Evolutionary conservation across 2,888 invertebrate genomes (phyloP), one percentile per base, ranked within the genome.

Genomic region (Ptilodon capucinus): DNA sequence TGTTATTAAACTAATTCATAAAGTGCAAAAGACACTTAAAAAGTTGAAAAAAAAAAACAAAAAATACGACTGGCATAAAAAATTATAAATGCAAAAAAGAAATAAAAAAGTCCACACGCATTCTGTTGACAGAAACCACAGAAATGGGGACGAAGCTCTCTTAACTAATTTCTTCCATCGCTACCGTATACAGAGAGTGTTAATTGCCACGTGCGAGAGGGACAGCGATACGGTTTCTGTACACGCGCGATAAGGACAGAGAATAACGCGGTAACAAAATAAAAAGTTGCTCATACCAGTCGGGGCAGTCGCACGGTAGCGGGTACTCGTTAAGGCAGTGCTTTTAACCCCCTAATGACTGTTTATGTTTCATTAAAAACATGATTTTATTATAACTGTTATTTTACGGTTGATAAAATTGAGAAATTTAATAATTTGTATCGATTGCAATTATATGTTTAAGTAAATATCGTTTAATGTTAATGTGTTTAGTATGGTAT

Each of bases 131-230:
- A 79, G 67, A 78, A 72, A 61, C 71, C 68, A 74, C 74, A 74
- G 74, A 79, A 85, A 84, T 71, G 79, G 70, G 78, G 75, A 74
- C 77, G 73, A 75, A 73, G 69, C 71, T 74, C 73, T 78, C 74
- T 81, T 81, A 84, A 87, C 87, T 86, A 87, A 89, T 87, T 89
- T 88, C 86, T 85, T 81, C 79, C 85, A 81, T 78, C 73, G 87
- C 88, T 86, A 87, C 88, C 81, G 88, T 85, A 83, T 81, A 78
- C 78, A 75, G 79, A 68, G 64, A 80, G 87, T 86, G 86, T 84
- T 88, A 88, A 89, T 89, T 88, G 81, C 82, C 65, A 41, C 58
- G 67, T 62, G 69, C 42, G 73, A 81, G 28, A 53, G 64, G 55
- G 83, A 81, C 44, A 47, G 44, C n/a, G 1, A 43, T 0, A 39